Evolutionary conservation across 2,888 invertebrate genomes (phyloP), one percentile per base, ranked within the genome.

Genomic region (Stenoptilia bipunctidactyla): DNA sequence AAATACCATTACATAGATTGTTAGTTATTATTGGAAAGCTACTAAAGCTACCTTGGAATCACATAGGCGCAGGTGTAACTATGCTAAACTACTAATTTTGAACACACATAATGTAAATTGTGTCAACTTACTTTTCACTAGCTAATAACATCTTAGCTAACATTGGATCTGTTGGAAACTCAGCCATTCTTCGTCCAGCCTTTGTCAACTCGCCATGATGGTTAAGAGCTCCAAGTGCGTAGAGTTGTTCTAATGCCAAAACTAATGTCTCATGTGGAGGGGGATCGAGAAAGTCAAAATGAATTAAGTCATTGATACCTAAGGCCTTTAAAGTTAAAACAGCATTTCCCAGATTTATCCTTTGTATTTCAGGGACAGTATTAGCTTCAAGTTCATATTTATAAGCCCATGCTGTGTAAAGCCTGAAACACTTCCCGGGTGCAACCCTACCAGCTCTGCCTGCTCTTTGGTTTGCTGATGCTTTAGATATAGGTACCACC

Each of bases 401-500:
- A 70, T 96, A 99, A 0, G 98, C 97, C 98, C 97, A 98, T 0
- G 97, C 95, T 1, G 99, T 99, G 67, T 98, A 99, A 10, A 99
- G 85, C 36, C 99, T 89, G 67, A 99, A 99, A 75, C 98, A 99
- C 83, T 98, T 99, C 0, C 99, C 98, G 2, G 96, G 94, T 0
- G 98, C 96, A 0, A 97, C 97, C 54, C 98, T 86, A 0, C 98
- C 98, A 2, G 98, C 97, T 53, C 98, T 85, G 1, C 97, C 98
- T 1, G 98, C 98, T 56, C 98, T 86, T 76, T 99, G 98, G 84
- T 98, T 98, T 1, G 99, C 98, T 34, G 98, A 98, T 0, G 95
- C 95, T 80, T 97, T 97, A 2, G 98, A 98, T 48, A 99, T 96
- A 2, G 98, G 98, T n/a, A 97, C 97, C 2, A 99, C 97, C 85